Evolutionary conservation across 2,888 invertebrate species (phyloP).

Genomic region (Hymenopus coronatus): DNA sequence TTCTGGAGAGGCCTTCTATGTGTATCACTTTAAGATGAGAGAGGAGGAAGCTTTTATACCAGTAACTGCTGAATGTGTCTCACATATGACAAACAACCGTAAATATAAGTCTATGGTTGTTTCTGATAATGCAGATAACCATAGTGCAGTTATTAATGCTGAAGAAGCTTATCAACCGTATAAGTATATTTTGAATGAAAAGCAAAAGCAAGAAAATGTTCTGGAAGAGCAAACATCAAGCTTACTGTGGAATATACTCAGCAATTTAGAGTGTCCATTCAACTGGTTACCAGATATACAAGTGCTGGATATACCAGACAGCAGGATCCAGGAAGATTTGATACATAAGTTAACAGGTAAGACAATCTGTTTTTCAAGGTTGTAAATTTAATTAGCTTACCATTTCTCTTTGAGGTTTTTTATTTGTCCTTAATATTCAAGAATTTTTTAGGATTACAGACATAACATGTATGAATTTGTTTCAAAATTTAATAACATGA

Average conservation of each 20-base stretch:
- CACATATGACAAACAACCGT: background rate
- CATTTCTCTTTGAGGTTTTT: no score
- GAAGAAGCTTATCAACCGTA: background rate
- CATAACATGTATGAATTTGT: no score
- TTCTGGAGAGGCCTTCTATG: background rate
- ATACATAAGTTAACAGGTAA: background rate
- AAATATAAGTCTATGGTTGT: background rate
- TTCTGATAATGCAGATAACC: background rate
- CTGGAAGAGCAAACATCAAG: background rate
- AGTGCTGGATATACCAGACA: background rate
- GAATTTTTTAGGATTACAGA: no score
- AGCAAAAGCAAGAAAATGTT: background rate
- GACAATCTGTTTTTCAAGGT: background rate
- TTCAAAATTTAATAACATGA: no score
- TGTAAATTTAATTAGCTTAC: no score
- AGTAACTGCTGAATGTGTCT: no score
- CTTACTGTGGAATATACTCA: background rate
- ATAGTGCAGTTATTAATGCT: background rate
- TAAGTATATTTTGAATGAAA: background rate
- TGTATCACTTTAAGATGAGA: background rate
- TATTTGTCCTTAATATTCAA: no score
- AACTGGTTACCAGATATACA: background rate
- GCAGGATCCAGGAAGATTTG: background rate
- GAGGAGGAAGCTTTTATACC: background rate
- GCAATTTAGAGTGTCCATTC: background rate